Evolutionary conservation across 2,113 vertebrate genomes (phyloP), one percentile per base, ranked within the genome.

Genomic region (Mixornis gularis): DNA sequence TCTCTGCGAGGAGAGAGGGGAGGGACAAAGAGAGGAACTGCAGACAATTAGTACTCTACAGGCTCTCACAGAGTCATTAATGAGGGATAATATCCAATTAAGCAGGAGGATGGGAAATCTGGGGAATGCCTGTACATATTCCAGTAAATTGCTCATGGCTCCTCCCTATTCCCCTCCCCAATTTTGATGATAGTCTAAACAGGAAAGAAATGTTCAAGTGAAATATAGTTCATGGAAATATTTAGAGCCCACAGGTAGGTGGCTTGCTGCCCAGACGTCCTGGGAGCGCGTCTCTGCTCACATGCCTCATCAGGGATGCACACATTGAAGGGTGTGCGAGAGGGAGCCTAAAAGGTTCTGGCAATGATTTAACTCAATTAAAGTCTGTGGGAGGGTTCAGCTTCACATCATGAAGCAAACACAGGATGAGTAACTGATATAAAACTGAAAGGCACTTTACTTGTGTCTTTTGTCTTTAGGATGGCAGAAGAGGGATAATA

Each of bases 61-160:
- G 89, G 81, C 81, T 96, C 59, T 90, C 68, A 89, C 85, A 96
- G 94, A 85, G 82, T 94, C 90, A 93, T 95, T 95, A 95, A 91
- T 82, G 95, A 97, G 84, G 88, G 76, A 46, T 80, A 88, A 89
- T 92, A 95, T 93, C 93, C 83, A 93, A 91, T 96, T 92, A 95
- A 95, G 51, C 71, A 95, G 73, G 48, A 90, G 43, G 85, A 82
- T 85, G 93, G 90, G 85, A 95, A 96, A 92, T 94, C 77, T 96
- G 73, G 82, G 44, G 78, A 94, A 94, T 79, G 44, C 82, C 85
- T 79, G 56, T 85, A 74, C 82, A 24, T 84, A 91, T 95, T 93
- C 92, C 69, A 94, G 91, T 63, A 91, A 93, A 83, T 78, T 64
- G 87, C 63, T 87, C 22, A 4, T 76, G 52, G 78, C 56, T 93